phyloP scores from a whole-genome alignment of 2,888 invertebrate species.

The Campopleginae sp. region DNA sequence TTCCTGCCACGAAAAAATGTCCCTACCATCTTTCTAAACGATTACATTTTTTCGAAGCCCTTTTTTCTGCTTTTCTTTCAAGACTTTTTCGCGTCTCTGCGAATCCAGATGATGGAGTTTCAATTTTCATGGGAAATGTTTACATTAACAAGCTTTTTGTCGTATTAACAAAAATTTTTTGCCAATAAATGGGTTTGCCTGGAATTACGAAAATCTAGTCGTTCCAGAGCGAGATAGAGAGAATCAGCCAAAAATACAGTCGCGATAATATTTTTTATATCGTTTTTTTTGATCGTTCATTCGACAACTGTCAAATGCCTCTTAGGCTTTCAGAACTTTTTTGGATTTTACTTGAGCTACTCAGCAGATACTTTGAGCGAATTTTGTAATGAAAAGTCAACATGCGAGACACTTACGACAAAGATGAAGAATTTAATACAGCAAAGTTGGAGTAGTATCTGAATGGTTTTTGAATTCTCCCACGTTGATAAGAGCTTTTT shows the following conservation, averaged over 20 bases:
- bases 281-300: neutral
- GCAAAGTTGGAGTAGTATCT: conserved; percentile 1
- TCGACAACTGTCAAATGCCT: neutral
- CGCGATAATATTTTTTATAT: too few species aligned
- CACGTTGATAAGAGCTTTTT: conserved; percentile 35
- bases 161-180: too few species aligned
- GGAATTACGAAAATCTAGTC: too few species aligned
- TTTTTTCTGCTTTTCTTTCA: neutral
- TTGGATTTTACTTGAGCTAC: neutral
- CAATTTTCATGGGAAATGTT: too few species aligned
- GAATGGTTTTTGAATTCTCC: conserved; percentile 25
- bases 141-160: too few species aligned
- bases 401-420: neutral
- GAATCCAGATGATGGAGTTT: too few species aligned
- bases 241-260: too few species aligned
- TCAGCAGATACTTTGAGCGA: neutral
- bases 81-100: too few species aligned
- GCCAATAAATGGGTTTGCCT: too few species aligned
- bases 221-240: too few species aligned
- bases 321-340: neutral
- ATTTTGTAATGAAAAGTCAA: neutral
- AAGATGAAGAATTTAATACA: neutral
- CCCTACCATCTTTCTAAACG: neutral
- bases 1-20: neutral
- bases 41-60: neutral